Conservation (phyloP, 2,113 vertebrate genomes). For the Dicerorhinus sumatrensis region DNA sequence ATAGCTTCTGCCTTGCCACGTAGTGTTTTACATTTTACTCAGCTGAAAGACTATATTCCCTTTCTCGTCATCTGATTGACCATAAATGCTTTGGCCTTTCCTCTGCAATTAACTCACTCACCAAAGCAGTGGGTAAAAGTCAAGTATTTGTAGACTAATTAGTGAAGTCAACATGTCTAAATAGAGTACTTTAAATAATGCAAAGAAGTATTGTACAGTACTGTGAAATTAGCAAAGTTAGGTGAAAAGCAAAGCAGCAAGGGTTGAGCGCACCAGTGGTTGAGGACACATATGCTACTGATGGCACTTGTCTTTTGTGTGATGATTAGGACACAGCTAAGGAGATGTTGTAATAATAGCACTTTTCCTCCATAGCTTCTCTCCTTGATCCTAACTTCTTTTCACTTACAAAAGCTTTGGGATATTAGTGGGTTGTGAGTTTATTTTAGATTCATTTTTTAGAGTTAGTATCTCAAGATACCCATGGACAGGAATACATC, state of each 20-base stretch:
- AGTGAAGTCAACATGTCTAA: slow-evolving; percentile 83
- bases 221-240: slow-evolving; percentile 63
- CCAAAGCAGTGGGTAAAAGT: slow-evolving; percentile 85
- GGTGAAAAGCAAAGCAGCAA: neutral
- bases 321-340: neutral
- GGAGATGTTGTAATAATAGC: slow-evolving; percentile 32
- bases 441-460: neutral
- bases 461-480: neutral
- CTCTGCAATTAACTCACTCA: slow-evolving; percentile 86
- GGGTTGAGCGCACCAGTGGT: neutral
- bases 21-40: slow-evolving; percentile 89
- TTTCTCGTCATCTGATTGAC: slow-evolving; percentile 89
- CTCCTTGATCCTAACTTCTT: neutral
- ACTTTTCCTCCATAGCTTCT: slow-evolving; percentile 23
- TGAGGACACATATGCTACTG: neutral
- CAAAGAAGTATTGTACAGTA: neutral
- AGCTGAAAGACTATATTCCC: slow-evolving; percentile 86
- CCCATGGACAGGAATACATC: neutral
- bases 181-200: slow-evolving; percentile 65
- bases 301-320: slow-evolving; percentile 14
- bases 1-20: slow-evolving; percentile 88
- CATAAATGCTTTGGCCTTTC: slow-evolving; percentile 88
- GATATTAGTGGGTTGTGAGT: neutral
- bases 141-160: slow-evolving; percentile 89
- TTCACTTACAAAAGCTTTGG: slow-evolving; percentile 60